Conservation (phyloP, 2,113 vertebrate species). For the Otolemur garnettii region DNA sequence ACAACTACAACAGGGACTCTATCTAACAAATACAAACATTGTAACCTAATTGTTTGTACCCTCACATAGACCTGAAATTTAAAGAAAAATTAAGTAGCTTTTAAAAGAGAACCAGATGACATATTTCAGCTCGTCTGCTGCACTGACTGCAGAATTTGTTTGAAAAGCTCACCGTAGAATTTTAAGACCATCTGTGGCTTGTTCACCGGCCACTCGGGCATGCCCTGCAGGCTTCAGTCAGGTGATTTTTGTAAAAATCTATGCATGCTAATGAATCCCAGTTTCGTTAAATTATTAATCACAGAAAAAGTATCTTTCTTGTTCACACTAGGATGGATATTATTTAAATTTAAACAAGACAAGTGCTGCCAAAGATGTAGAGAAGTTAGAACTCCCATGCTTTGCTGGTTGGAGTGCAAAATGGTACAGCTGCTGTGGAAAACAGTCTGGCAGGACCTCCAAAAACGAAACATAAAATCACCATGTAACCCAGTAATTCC, state of each 20-base stretch:
- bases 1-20: no score
- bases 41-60: no score
- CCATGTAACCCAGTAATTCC: background rate
- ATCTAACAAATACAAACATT: no score
- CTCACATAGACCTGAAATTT: no score
- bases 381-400: background rate
- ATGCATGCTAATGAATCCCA: conserved; percentile 61
- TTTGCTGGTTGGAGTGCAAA: background rate
- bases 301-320: background rate
- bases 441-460: background rate
- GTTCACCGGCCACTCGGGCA: conserved; percentile 50
- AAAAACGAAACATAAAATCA: conserved; percentile 33
- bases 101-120: conserved; percentile 41
- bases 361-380: background rate
- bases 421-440: background rate
- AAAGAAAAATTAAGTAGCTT: conserved; percentile 63
- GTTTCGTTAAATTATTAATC: conserved; percentile 69
- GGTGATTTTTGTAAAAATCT: conserved; percentile 68
- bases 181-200: conserved; percentile 51
- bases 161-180: conserved; percentile 45
- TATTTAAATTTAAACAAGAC: background rate
- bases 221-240: conserved; percentile 58
- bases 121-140: conserved; percentile 60
- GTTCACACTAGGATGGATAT: background rate
- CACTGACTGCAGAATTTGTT: conserved; percentile 59